phyloP scores from a whole-genome alignment of 1,140 invertebrate species.

The Rhagoletis pomonella region DNA sequence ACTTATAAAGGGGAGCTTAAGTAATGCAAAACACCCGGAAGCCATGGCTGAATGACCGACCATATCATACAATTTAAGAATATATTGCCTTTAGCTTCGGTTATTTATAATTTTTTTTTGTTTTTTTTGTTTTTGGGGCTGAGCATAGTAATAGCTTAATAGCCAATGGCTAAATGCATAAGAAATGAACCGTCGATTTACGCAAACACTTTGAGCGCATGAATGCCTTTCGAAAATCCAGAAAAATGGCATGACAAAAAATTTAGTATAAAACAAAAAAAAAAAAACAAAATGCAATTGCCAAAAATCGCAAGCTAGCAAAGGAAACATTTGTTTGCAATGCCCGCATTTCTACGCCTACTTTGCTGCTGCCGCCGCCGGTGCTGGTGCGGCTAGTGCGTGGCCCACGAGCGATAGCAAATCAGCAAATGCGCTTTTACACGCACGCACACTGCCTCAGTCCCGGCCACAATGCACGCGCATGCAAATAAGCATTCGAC shows the following conservation, averaged over 20 bases:
- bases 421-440: slow-evolving; percentile 11
- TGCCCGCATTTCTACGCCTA: slow-evolving; percentile 24
- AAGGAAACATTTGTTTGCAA: not conserved
- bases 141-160: not conserved
- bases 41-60: not conserved
- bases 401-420: slow-evolving; percentile 19
- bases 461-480: not conserved
- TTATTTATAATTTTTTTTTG: not conserved
- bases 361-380: not conserved
- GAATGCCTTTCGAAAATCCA: not conserved
- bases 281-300: not conserved
- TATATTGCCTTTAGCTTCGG: not conserved
- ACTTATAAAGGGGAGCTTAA: not conserved
- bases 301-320: not conserved
- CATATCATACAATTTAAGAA: not conserved
- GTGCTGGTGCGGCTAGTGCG: not conserved
- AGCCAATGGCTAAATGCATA: not conserved
- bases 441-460: not conserved
- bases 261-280: not conserved
- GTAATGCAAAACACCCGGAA: not conserved
- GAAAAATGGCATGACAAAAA: slow-evolving; percentile 13
- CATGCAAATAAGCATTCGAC: not conserved
- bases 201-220: not conserved
- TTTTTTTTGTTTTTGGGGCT: not conserved
- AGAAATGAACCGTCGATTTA: not conserved